These are phyloP conservation scores for Podotricha telesiphe DNA, from an alignment of 2,888 invertebrate genomes.

Conservation along the genomic window DNA sequence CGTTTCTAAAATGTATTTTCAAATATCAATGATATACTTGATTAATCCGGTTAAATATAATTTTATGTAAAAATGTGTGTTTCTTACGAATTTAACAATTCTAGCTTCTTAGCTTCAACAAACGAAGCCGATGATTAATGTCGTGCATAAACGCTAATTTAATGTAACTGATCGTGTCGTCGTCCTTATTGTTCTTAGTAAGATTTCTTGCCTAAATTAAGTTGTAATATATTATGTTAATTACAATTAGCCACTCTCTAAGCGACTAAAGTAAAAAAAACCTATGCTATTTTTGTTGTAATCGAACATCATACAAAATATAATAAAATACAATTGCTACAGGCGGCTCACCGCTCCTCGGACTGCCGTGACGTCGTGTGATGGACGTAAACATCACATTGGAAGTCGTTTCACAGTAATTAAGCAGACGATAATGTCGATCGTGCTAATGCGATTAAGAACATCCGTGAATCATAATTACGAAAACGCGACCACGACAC, in stretches of 20 bases:
- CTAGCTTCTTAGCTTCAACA: not conserved
- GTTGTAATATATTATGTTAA: not conserved
- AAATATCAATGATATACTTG: too few species aligned
- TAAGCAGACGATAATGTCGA: constrained; percentile 53
- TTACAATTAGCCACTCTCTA: not conserved
- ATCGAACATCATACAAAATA: not conserved
- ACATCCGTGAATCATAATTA: constrained; percentile 43
- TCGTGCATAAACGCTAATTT: not conserved
- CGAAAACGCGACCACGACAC: not conserved
- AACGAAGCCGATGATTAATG: not conserved
- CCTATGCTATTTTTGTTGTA: not conserved
- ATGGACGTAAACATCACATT: constrained; percentile 19
- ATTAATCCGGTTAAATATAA: too few species aligned
- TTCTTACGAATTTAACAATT: not conserved
- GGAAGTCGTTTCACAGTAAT: constrained; percentile 53
- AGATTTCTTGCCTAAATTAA: not conserved
- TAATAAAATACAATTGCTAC: not conserved
- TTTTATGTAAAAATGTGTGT: too few species aligned
- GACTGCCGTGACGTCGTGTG: not conserved
- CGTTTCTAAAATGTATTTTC: too few species aligned
- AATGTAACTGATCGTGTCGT: not conserved
- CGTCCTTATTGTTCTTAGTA: not conserved
- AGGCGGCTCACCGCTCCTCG: not conserved
- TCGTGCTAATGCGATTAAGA: constrained; percentile 53
- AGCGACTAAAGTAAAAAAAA: not conserved